Evolutionary conservation across 92 coral and sea anemone species (phyloP).

Genomic region (Phenganax marumi): DNA sequence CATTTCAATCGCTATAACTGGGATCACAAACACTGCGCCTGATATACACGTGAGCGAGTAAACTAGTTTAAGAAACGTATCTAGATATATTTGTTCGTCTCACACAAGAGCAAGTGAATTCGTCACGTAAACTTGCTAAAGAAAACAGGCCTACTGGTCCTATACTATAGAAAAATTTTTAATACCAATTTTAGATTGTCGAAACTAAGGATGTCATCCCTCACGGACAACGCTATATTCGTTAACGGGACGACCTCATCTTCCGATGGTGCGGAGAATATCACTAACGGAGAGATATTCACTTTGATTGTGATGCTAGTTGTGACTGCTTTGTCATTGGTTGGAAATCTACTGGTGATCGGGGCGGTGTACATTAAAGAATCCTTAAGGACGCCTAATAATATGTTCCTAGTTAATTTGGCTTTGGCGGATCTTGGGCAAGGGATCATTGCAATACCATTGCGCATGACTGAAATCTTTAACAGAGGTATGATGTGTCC

Average conservation of each 20-base stretch:
- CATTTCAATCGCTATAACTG: too few relatives aligned
- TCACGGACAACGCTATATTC: neutral
- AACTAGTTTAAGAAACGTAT: too few relatives aligned
- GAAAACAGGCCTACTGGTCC: neutral
- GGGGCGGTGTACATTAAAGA: slow-evolving; percentile 26
- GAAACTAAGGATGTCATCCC: neutral
- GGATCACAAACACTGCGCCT: too few relatives aligned
- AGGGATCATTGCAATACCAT: slow-evolving; percentile 35
- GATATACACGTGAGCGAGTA: too few relatives aligned
- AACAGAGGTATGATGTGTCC: slow-evolving; percentile 10
- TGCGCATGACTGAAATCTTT: slow-evolving; percentile 33
- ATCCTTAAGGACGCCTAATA: slow-evolving; percentile 29
- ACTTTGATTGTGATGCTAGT: slow-evolving; percentile 29
- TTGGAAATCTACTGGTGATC: slow-evolving; percentile 31
- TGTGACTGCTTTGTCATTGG: slow-evolving; percentile 20
- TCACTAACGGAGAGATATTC: slow-evolving; percentile 16
- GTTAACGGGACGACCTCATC: neutral
- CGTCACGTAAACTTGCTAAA: too few relatives aligned
- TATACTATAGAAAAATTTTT: neutral
- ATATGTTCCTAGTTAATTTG: slow-evolving; percentile 17
- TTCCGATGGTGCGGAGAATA: neutral
- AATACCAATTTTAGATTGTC: neutral
- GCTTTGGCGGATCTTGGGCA: slow-evolving; percentile 38
- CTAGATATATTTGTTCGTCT: too few relatives aligned
- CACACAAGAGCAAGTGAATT: too few relatives aligned